Base-by-base conservation (phyloP, 2,888 invertebrate species). In the Megaustenia siamemsis region DNA sequence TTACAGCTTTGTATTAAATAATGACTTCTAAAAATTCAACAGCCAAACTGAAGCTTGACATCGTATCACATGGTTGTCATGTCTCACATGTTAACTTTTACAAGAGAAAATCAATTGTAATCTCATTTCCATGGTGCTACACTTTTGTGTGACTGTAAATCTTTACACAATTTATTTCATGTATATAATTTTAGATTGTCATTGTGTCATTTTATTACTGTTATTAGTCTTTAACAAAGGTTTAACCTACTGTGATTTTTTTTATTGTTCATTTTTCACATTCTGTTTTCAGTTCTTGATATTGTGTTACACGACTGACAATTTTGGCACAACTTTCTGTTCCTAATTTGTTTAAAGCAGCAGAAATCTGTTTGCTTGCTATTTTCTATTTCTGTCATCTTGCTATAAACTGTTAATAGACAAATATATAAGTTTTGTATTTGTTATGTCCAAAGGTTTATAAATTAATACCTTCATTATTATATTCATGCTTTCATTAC, bases 121-220 rank as follows among this genome's bases (percentile, higher is more conserved):
- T 73, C 32, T 49, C 73, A 49, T 49, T 73, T 49, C 49, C 49
- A 73, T 49, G 73, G 73, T 73, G 73, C 73, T 73, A 73, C 15
- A 28, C 49, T 6, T 73, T 73, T 43, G 49, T 73, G 49, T 49
- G 73, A 49, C 49, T 73, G 35, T 73, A 73, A 73, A 28, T 32
- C 28, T 73, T 28, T 73, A 73, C 73, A 45, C 73, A n/a, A n/a
- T 71, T 43, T 43, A 15, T 73, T 6, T n/a, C 1, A 32, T 73
- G 73, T 49, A 73, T 15, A 73, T 49, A 73, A 18, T 73, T 49
- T 43, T 12, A 1, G 63, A 12, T 15, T 63, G 35, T 63, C 4
- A 18, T 10, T 53, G 21, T 10, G 3, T 53, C 5, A 43, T 38
- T 43, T n/a, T 69, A 24, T 32, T 21, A n/a, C n/a, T n/a, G 40